phyloP scores from a whole-genome alignment of 2,797 vertebrate species.

The Xiphophorus birchmanni region DNA sequence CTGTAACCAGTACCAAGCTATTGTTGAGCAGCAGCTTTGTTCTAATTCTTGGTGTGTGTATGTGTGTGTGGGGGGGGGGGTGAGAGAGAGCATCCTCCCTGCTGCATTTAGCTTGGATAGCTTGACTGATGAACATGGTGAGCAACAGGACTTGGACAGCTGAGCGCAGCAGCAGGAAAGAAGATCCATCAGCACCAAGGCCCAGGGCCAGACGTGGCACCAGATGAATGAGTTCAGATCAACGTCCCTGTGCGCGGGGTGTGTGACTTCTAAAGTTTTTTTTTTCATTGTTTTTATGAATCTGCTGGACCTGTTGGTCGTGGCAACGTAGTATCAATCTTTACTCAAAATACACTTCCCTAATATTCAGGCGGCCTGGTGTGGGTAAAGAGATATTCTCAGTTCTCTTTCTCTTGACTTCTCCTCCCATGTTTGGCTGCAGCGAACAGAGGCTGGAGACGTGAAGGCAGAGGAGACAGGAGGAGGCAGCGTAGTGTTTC shows the following conservation, averaged over 20 bases:
- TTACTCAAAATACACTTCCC: background rate
- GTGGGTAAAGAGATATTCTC: constrained; percentile 1
- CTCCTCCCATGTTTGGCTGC: background rate
- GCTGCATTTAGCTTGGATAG: constrained; percentile 49
- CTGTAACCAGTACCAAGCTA: background rate
- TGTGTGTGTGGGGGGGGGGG: background rate
- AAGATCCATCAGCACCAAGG: constrained; percentile 78
- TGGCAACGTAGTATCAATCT: background rate
- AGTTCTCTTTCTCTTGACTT: background rate
- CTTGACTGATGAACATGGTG: constrained; percentile 73
- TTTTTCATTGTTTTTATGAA: background rate
- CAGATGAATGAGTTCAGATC: constrained; percentile 69
- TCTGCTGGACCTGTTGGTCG: background rate
- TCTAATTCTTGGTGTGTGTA: background rate
- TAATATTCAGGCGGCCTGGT: constrained; percentile 1
- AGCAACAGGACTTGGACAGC: constrained; percentile 67
- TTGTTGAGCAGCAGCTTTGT: background rate
- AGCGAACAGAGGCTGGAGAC: background rate
- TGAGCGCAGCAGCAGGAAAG: constrained; percentile 61
- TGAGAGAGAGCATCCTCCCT: no score
- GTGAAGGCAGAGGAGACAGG: constrained; percentile 27
- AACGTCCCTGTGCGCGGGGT: constrained; percentile 8
- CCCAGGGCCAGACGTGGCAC: constrained; percentile 59
- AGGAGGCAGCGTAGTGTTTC: constrained; percentile 63
- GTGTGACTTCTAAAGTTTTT: constrained; percentile 1